Conservation (phyloP, 2,113 vertebrate species). For the Onychorhynchus coronatus region DNA sequence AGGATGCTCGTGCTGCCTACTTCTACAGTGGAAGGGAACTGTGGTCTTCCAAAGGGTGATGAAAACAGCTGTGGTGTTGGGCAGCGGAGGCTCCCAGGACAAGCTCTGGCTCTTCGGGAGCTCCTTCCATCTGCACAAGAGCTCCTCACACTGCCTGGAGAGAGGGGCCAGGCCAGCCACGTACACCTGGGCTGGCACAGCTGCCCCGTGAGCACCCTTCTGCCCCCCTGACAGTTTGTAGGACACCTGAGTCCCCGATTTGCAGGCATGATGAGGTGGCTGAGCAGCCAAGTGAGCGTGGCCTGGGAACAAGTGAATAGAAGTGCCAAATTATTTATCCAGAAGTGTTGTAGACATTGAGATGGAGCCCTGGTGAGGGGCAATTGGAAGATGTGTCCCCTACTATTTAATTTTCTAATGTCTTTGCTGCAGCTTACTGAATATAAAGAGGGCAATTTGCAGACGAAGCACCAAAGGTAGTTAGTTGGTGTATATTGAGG, state of each 20-base stretch:
- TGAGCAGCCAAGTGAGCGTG: not conserved
- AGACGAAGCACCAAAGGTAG: not conserved
- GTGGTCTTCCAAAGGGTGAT: not conserved
- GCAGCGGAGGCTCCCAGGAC: not conserved
- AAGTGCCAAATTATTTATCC: not conserved
- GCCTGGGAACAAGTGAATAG: not conserved
- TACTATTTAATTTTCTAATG: conserved; percentile 6
- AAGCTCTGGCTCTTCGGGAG: not conserved
- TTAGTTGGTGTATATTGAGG: not conserved
- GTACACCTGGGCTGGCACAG: not conserved
- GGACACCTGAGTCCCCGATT: not conserved
- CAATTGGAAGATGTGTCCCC: not conserved
- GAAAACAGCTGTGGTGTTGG: rapidly evolving
- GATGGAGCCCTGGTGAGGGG: not conserved
- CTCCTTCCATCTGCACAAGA: rapidly evolving
- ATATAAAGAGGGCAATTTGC: not conserved
- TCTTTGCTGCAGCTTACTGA: not conserved
- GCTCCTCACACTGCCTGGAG: rapidly evolving
- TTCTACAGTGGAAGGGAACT: not conserved
- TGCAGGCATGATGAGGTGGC: not conserved
- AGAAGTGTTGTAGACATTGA: not conserved
- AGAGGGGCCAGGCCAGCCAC: not conserved
- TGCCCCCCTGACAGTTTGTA: not conserved
- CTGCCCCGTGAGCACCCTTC: not conserved
- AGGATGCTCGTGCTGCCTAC: not conserved